A percentile compares a stretch with the other conserved stretches of the same genome.
phyloP scores from a whole-genome alignment of 2,113 vertebrate species.

The Irena cyanogastra region DNA sequence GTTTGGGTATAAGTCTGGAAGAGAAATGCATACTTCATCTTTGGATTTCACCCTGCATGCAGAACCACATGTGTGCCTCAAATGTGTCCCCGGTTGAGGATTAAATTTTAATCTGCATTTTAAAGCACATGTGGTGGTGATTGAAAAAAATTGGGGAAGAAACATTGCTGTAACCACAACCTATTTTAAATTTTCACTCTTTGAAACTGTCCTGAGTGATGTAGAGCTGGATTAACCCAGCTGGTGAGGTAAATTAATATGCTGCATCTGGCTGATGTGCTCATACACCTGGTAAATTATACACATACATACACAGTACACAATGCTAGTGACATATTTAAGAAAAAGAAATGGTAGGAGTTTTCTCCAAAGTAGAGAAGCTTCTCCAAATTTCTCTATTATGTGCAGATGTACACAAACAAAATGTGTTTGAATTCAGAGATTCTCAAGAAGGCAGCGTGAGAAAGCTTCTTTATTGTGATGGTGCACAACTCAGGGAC shows the following conservation, averaged over 20 bases:
- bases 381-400: neutral
- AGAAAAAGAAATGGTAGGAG: neutral
- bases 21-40: neutral
- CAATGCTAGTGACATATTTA: neutral
- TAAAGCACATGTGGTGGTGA: neutral
- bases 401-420: neutral
- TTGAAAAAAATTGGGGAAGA: neutral
- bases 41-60: neutral
- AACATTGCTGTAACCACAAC: neutral
- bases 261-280: neutral
- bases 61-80: neutral
- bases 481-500: neutral
- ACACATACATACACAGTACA: neutral
- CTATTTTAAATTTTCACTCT: neutral
- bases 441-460: neutral
- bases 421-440: neutral
- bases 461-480: neutral
- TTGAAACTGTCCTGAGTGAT: neutral
- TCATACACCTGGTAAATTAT: neutral
- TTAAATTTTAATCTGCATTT: constrained; percentile 11
- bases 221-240: neutral
- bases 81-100: neutral
- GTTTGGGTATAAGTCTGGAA: neutral
- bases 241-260: neutral
- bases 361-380: neutral